Conservation (phyloP, 2,888 invertebrate genomes). For the Diploptera punctata region DNA sequence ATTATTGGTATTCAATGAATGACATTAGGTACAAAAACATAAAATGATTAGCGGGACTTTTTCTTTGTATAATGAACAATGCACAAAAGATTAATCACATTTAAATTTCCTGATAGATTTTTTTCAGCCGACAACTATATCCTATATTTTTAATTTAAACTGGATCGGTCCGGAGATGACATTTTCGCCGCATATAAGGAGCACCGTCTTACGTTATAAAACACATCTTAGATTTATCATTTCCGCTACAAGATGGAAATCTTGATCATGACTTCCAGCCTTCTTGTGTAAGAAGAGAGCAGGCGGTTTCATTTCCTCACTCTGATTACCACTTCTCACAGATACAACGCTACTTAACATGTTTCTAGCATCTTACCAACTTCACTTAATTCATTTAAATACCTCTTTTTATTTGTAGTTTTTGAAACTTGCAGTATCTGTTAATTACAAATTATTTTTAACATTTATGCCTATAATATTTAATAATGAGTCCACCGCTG, state of each 20-base stretch:
- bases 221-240: constrained; percentile 48
- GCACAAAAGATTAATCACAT: constrained; percentile 5
- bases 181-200: constrained; percentile 1
- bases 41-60: no score
- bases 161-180: constrained; percentile 9
- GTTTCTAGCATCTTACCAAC: background rate
- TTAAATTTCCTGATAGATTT: background rate
- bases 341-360: background rate
- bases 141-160: constrained; percentile 11
- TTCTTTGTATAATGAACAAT: no score
- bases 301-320: constrained; percentile 17
- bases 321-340: background rate
- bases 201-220: constrained; percentile 17
- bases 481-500: no score
- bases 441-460: no score
- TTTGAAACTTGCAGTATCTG: no score
- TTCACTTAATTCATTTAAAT: constrained; percentile 16
- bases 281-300: background rate
- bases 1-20: no score
- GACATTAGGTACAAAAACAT: no score
- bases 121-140: constrained; percentile 8
- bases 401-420: no score
- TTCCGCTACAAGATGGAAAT: constrained; percentile 57
- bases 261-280: constrained; percentile 29
- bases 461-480: no score